Conservation (phyloP, 1,140 invertebrate genomes). For the Armadillidium nasatum region DNA sequence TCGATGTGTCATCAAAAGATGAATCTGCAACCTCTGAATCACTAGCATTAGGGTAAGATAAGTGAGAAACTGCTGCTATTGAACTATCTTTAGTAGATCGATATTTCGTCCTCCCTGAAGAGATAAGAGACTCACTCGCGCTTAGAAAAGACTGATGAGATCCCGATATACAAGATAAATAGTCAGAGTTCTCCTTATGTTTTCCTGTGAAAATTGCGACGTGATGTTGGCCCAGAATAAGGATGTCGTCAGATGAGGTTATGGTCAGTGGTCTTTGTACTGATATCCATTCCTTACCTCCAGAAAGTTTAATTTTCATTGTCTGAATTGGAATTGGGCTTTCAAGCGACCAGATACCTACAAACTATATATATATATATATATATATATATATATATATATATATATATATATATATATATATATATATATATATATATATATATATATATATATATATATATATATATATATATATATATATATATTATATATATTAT, state of each 20-base stretch:
- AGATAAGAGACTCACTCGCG: background rate
- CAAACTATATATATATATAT: background rate
- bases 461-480: too few species aligned
- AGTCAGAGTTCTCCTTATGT: background rate
- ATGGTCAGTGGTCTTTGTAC: background rate
- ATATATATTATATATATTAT: too few species aligned
- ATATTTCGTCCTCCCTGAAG: background rate
- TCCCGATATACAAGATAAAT: background rate
- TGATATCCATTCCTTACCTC: background rate
- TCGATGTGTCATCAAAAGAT: background rate
- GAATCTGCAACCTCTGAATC: background rate
- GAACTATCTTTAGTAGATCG: background rate
- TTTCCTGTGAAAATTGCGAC: background rate
- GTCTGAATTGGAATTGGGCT: background rate
- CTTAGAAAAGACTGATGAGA: background rate
- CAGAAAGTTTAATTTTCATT: background rate
- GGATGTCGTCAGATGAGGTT: background rate
- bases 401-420: too few species aligned
- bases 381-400: too few species aligned
- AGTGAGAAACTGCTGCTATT: too few species aligned
- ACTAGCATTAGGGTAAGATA: background rate
- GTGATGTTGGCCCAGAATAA: background rate
- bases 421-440: too few species aligned
- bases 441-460: too few species aligned
- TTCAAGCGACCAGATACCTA: background rate